A percentile compares a stretch with the other conserved stretches of the same genome.
These are phyloP conservation scores for Aphaenogaster floridana DNA, from an alignment of 1,140 invertebrate genomes.

Conservation along the genomic window DNA sequence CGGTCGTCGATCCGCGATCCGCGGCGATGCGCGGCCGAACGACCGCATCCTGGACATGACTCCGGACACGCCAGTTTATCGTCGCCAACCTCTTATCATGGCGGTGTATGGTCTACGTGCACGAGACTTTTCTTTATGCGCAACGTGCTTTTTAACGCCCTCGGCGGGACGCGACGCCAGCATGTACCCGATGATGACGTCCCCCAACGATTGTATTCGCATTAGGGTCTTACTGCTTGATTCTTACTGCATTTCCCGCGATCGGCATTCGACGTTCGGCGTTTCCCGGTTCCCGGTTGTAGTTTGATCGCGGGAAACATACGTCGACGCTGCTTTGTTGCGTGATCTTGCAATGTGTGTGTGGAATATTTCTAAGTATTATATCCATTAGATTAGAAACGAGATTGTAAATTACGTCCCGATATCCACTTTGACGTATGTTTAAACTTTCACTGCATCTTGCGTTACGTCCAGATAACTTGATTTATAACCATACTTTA, in stretches of 20 bases:
- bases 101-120: constrained; percentile 72
- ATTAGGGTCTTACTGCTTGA: too few species aligned
- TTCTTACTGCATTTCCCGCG: too few species aligned
- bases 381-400: neutral
- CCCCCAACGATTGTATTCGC: too few species aligned
- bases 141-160: constrained; percentile 11
- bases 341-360: neutral
- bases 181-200: neutral
- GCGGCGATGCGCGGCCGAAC: neutral
- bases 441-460: neutral
- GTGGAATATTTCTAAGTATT: neutral
- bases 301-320: neutral
- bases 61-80: constrained; percentile 16
- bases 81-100: constrained; percentile 76
- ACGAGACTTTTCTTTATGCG: constrained; percentile 47
- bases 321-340: constrained; percentile 7
- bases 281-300: neutral
- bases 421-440: too few species aligned
- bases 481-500: neutral
- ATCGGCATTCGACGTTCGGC: neutral
- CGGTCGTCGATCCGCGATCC: neutral
- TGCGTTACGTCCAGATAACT: constrained; percentile 21
- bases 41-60: too few species aligned
- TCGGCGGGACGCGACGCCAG: neutral
- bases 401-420: neutral